These are phyloP conservation scores for Todiramphus chloris DNA, from an alignment of 2,113 vertebrate genomes.

Conservation along the genomic window DNA sequence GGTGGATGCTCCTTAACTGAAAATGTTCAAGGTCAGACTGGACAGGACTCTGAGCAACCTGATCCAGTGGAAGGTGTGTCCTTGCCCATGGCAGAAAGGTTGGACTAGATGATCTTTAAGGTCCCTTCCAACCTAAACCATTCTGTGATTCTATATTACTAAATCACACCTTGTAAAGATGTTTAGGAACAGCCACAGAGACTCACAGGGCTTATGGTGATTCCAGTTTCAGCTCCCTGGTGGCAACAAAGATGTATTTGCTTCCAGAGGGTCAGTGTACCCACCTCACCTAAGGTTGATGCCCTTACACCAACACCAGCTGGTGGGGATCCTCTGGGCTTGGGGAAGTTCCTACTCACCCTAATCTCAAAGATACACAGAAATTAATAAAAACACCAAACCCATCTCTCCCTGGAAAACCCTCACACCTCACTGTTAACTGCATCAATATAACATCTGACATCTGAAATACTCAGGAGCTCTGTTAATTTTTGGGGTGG, in stretches of 20 bases:
- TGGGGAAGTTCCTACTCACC: neutral
- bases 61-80: neutral
- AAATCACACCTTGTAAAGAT: neutral
- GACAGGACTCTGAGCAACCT: neutral
- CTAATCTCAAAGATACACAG: neutral
- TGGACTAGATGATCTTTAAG: neutral
- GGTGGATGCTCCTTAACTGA: neutral
- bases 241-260: neutral
- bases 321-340: too few relatives aligned
- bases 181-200: neutral
- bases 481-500: neutral
- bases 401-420: neutral
- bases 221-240: neutral
- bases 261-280: neutral
- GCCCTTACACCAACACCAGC: neutral
- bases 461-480: neutral
- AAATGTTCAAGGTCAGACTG: neutral
- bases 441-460: neutral
- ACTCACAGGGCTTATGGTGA: neutral
- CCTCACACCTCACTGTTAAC: neutral
- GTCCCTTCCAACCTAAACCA: neutral
- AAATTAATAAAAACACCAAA: neutral
- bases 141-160: neutral
- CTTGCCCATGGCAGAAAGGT: fast-evolving
- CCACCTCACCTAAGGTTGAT: neutral